Evolutionary conservation across 2,888 invertebrate species (phyloP), one percentile per base, ranked within the genome.

Genomic region (Dermolepida albohirtum): DNA sequence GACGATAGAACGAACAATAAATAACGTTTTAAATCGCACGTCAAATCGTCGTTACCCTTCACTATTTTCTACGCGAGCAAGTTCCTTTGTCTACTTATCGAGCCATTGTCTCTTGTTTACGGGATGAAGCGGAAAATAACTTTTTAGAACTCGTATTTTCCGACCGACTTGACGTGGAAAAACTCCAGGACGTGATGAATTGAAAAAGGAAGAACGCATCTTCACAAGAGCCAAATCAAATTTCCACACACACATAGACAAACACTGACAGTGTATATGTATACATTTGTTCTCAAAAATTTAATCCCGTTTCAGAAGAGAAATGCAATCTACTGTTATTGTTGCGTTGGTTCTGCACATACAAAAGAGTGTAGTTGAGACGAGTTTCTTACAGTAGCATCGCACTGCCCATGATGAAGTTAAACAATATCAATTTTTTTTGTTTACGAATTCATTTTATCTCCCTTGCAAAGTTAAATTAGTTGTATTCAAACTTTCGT

Each of bases 21-120:
- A 62, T 62, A 62, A 47, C 62, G 44, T 47, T 62, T 59, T 44
- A 62, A 62, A 62, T 59, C 59, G 41, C 44, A 47, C 44, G 62
- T 62, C 62, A 62, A 62, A 62, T 62, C 44, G 17, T 34, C 22
- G 34, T 47, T 47, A n/a, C 47, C 62, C 27, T 22, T 43, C 12
- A 22, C 47, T 47, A 17, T 62, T 62, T 62, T 62, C 62, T 47
- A 29, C 29, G 22, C 47, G 44, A 59, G 44, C 44, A 27, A 44
- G 29, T 62, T 47, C 29, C 44, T 62, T 22, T 62, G 44, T 47
- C 43, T 44, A 62, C 27, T 44, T 47, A 47, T 27, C 44, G 47
- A 14, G 14, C 44, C 62, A 44, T 47, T 44, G 62, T 62, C 44
- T 62, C 44, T 47, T 17, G 44, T 47, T 17, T 47, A 47, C 44